Evolutionary conservation across 2,888 invertebrate genomes (phyloP), one percentile per base, ranked within the genome.

Genomic region (Belgica antarctica): DNA sequence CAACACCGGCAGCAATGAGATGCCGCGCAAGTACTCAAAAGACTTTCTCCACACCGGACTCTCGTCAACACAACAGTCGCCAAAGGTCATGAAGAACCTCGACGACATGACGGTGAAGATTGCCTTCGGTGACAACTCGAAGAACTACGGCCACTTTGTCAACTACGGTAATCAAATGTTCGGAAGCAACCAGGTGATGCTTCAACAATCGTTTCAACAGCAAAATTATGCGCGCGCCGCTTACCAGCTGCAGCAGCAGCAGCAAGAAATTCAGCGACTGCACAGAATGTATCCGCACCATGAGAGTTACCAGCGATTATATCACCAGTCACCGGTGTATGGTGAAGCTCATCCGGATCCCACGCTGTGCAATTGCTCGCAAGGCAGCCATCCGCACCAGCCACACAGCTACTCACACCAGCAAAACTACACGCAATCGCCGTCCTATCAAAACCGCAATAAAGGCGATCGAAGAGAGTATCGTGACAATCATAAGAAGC

Each of bases 61-160:
- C n/a, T 15, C 41, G 10, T 15, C 41, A n/a, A 15, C 52, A n/a
- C 59, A 59, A 5, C 65, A 25, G n/a, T 47, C 24, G 19, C 27
- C 62, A 8, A 62, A 62, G 22, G 36, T 8, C 19, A 19, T 7
- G 25, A 59, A 27, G 2, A 19, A 31, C 12, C 7, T 19, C 34
- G 62, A 62, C 15, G 62, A 62, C 5, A 8, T 36, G 1, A 17
- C 59, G n/a, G 12, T 65, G 5, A 63, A 63, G 19, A 27, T 65
- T 17, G 47, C 46, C 15, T 65, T 65, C 15, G 47, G 65, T 17
- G 65, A 65, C 27, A 65, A 46, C 19, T 46, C 65, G 5, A 19
- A 41, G 10, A 27, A 65, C 24, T 65, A 46, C 36, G 41, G 19
- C 12, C 62, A 62, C 19, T 62, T 62, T 19, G 10, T 24, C 1